Conservation (phyloP, 2,797 vertebrate species). For the Rachycentron canadum region DNA sequence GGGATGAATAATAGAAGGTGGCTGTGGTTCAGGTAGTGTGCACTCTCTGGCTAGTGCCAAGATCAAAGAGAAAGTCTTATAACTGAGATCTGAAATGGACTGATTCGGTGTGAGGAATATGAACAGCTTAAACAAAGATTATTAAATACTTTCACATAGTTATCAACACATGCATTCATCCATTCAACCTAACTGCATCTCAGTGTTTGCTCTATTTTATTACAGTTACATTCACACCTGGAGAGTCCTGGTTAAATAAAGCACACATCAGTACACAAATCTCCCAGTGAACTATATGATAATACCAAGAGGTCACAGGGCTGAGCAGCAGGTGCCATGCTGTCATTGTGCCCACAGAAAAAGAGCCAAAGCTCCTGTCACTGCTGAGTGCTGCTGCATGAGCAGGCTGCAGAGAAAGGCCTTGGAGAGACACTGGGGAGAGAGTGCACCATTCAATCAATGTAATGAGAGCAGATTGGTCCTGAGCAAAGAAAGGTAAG, state of each 20-base stretch:
- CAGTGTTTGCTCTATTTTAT: slow-evolving; percentile 5
- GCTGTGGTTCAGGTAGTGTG: slow-evolving; percentile 48
- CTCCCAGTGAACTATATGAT: slow-evolving; percentile 35
- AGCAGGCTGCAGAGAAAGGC: slow-evolving; percentile 72
- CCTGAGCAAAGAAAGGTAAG: slow-evolving; percentile 56
- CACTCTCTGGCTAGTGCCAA: slow-evolving; percentile 22
- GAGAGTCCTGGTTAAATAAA: slow-evolving; percentile 25
- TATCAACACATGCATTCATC: background rate
- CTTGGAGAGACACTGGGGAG: slow-evolving; percentile 66
- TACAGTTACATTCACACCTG: slow-evolving; percentile 16
- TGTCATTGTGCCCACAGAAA: slow-evolving; percentile 60
- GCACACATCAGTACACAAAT: slow-evolving; percentile 19
- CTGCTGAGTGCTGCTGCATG: slow-evolving; percentile 60
- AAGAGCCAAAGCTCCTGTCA: slow-evolving; percentile 39
- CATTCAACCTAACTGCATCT: background rate
- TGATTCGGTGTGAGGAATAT: background rate
- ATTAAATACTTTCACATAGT: slow-evolving; percentile 28
- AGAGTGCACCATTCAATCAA: slow-evolving; percentile 77
- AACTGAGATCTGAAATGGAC: slow-evolving; percentile 33
- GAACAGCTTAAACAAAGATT: slow-evolving; percentile 31
- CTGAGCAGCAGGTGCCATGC: slow-evolving; percentile 55
- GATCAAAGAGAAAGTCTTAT: slow-evolving; percentile 48
- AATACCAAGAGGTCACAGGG: slow-evolving; percentile 48
- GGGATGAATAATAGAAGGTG: slow-evolving; percentile 63
- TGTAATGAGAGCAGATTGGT: slow-evolving; percentile 82